phyloP scores from a whole-genome alignment of 2,113 vertebrate genomes.

The Carlito syrichta region DNA sequence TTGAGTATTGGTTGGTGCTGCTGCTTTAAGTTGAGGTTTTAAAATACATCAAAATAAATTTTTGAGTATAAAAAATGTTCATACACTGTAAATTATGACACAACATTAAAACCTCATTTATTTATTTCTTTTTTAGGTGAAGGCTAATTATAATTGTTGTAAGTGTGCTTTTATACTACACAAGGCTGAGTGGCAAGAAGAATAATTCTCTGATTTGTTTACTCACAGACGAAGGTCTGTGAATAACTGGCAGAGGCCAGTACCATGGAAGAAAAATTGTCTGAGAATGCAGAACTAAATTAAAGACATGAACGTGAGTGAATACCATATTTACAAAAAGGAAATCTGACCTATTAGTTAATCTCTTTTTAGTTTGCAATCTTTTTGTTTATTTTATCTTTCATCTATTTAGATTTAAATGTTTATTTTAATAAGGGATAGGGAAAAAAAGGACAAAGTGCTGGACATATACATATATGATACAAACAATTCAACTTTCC shows the following conservation, averaged over 20 bases:
- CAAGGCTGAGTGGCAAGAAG: neutral
- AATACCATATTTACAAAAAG: neutral
- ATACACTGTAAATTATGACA: neutral
- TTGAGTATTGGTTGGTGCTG: neutral
- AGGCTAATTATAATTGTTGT: neutral
- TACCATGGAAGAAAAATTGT: neutral
- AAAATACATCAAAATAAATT: neutral
- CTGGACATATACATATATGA: too few relatives aligned
- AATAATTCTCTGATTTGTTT: neutral
- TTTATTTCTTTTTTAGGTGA: neutral
- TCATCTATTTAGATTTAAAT: neutral
- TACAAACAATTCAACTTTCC: neutral
- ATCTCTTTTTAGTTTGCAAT: neutral
- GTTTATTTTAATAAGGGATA: neutral
- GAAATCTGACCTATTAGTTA: neutral
- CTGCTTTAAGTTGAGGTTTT: neutral
- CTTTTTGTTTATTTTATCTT: neutral
- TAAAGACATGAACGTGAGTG: neutral
- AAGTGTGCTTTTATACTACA: neutral
- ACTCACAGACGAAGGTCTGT: neutral
- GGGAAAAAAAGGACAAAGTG: neutral
- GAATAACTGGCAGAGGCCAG: too few relatives aligned
- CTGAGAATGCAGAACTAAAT: neutral
- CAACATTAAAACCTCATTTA: neutral
- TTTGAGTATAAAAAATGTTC: neutral